These are phyloP conservation scores for Drosophila bipectinata DNA, from an alignment of 1,140 invertebrate genomes.

Conservation along the genomic window DNA sequence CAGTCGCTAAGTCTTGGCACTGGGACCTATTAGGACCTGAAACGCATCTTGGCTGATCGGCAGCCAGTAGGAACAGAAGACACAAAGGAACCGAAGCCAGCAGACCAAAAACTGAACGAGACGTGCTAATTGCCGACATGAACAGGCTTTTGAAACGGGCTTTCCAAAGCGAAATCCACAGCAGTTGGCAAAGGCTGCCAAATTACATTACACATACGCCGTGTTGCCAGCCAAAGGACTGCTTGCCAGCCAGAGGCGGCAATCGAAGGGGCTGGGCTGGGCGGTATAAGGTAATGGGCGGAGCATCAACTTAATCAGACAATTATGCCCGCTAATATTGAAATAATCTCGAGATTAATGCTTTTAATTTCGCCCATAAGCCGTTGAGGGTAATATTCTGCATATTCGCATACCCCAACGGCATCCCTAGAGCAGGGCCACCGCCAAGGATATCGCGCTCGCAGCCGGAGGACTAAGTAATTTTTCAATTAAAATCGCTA, in stretches of 20 bases:
- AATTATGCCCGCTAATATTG: constrained; percentile 74
- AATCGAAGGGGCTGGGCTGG: background rate
- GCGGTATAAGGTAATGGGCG: constrained; percentile 10
- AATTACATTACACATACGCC: constrained; percentile 70
- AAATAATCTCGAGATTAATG: constrained; percentile 72
- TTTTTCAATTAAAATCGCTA: constrained; percentile 40
- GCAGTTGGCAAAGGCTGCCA: constrained; percentile 38
- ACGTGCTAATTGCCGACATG: constrained; percentile 67
- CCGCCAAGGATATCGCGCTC: background rate
- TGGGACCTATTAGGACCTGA: constrained; percentile 10
- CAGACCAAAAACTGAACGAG: constrained; percentile 42
- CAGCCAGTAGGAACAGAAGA: background rate
- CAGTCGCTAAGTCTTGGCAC: constrained; percentile 11
- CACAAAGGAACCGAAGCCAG: constrained; percentile 20
- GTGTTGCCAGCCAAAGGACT: constrained; percentile 28
- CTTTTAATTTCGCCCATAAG: constrained; percentile 66
- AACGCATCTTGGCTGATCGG: constrained; percentile 26
- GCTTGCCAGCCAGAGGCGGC: background rate
- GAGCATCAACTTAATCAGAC: constrained; percentile 69
- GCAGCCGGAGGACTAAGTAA: constrained; percentile 1
- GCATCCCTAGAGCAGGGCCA: background rate
- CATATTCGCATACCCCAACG: background rate
- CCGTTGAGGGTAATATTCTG: constrained; percentile 25
- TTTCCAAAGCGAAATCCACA: constrained; percentile 17
- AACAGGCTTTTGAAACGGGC: constrained; percentile 23